Evolutionary conservation across 2,113 vertebrate genomes (phyloP).

Genomic region (Hippocampus comes): DNA sequence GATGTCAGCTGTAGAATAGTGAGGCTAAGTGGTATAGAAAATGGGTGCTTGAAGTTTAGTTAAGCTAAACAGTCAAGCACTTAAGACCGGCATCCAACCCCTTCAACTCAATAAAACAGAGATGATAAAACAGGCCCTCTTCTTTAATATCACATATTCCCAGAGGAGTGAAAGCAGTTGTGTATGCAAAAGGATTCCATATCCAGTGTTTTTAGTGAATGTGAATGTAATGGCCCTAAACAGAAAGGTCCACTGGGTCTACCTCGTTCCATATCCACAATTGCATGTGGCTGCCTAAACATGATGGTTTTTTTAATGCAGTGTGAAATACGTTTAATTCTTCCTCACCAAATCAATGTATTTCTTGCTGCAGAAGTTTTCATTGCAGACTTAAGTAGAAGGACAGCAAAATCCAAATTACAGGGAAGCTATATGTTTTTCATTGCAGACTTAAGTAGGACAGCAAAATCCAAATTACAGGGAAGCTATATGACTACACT

Average conservation of each 20-base stretch:
- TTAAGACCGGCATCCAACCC: neutral
- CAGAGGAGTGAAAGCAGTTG: neutral
- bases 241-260: neutral
- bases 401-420: constrained; percentile 45
- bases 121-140: neutral
- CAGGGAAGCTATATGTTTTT: constrained; percentile 40
- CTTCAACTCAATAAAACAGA: neutral
- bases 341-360: constrained; percentile 52
- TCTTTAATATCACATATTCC: neutral
- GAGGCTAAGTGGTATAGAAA: neutral
- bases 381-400: constrained; percentile 37
- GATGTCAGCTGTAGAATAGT: no score
- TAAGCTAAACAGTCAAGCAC: no score
- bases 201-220: neutral
- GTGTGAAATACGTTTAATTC: constrained; percentile 26
- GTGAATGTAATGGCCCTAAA: neutral
- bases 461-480: constrained; percentile 44
- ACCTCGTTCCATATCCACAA: neutral
- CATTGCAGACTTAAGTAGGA: constrained; percentile 35
- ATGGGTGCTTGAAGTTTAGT: neutral
- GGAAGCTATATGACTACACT: constrained; percentile 32
- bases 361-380: constrained; percentile 38
- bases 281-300: neutral
- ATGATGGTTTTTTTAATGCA: constrained; percentile 1
- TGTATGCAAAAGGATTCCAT: neutral